These are phyloP conservation scores for Spermophilus dauricus DNA, from an alignment of 2,113 vertebrate genomes.

Conservation along the genomic window DNA sequence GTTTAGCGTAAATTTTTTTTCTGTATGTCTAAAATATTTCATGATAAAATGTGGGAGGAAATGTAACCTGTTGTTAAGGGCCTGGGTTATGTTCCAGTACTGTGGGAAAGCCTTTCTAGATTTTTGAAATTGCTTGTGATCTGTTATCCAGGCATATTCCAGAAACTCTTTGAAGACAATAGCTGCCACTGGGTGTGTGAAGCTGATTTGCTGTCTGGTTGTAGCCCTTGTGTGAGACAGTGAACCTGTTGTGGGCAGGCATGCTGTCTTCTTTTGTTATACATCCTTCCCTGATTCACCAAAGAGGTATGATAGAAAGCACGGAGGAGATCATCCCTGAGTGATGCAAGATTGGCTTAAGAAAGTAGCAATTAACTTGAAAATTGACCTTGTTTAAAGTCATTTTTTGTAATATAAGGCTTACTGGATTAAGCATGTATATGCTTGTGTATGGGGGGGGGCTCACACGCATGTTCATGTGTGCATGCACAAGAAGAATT, in stretches of 20 bases:
- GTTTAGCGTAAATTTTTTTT: neutral
- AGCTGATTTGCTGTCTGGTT: neutral
- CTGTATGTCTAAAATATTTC: neutral
- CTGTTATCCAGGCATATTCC: accelerated
- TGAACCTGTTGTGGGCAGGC: neutral
- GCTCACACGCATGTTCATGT: no score
- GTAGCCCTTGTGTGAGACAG: neutral
- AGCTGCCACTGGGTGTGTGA: neutral
- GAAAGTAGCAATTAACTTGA: neutral
- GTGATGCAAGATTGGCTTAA: neutral
- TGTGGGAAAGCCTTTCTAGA: conserved; percentile 7
- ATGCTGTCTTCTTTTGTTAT: neutral
- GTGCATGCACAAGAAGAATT: no score
- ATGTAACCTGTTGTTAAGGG: neutral
- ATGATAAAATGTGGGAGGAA: conserved; percentile 20
- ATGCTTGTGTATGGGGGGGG: neutral
- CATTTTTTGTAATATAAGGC: neutral
- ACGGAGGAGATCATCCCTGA: neutral
- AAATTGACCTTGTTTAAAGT: conserved; percentile 20
- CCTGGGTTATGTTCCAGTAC: neutral
- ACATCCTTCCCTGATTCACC: neutral
- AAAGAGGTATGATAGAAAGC: neutral
- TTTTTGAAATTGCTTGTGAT: neutral
- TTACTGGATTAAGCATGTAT: neutral
- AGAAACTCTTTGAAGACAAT: neutral